Evolutionary conservation across 1,140 invertebrate genomes (phyloP), one percentile per base, ranked within the genome.

Genomic region (Drosophila paulistorum): DNA sequence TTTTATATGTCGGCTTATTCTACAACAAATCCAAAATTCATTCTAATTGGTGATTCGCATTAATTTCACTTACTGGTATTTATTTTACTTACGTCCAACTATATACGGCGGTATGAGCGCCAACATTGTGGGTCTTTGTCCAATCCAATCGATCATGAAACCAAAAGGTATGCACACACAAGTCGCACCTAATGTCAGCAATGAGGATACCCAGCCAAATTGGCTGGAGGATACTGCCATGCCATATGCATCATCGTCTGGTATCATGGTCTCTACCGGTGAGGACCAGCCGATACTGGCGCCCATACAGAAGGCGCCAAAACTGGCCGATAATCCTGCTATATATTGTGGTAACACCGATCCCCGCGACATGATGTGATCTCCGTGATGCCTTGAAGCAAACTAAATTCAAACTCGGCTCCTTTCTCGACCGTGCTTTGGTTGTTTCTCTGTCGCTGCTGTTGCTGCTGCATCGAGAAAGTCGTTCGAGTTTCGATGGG

Each of bases 271-370:
- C 39, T 94, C 92, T 2, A 95, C 95, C 7, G 95, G 94, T 5
- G 95, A 94, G 1, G 95, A 94, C 95, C 95, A 97, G 3, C 93
- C 95, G 5, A 96, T 91, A 2, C 94, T 93, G 59, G 94, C 93
- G n/a, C 95, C 95, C 51, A 94, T 92, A 30, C 93, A 93, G 17
- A 95, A 79, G 4, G 94, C 94, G 0, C 94, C 94, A 6, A 95
- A 91, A 1, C 94, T 94, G 5, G 94, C 92, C 76, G 93, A 87
- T 72, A 92, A 65, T 2, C 79, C 85, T 35, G 81, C 85, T 41
- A 81, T 74, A 66, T 82, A 90, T 77, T 90, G 92, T 20, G 80
- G 80, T 42, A 87, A 26, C 11, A 81, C 80, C 42, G 81, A 79
- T 39, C 77, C 65, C 26, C 75, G 65, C 7, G 74, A 70, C 82